Conservation (phyloP, 2,113 vertebrate species). For the Leucoraja erinaceus region DNA sequence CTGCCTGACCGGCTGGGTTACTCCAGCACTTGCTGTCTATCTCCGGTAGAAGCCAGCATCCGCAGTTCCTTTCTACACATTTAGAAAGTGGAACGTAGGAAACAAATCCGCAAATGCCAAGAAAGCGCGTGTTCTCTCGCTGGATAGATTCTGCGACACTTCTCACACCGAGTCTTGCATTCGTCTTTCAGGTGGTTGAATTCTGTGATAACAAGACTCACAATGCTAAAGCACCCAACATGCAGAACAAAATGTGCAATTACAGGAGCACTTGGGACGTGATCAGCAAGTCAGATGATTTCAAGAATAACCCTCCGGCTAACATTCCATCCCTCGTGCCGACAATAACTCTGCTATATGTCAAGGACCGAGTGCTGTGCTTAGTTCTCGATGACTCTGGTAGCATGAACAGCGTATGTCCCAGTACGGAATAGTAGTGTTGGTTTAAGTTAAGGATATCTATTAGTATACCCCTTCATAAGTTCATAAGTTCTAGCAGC, state of each 20-base stretch:
- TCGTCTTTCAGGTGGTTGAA: conserved; percentile 50
- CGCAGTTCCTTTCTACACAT: too few relatives aligned
- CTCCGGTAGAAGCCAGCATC: too few relatives aligned
- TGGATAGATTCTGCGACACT: background rate
- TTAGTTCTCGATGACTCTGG: conserved; percentile 59
- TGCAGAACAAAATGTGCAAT: conserved; percentile 57
- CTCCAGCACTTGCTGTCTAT: too few relatives aligned
- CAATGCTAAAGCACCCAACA: conserved; percentile 55
- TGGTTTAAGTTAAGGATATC: background rate
- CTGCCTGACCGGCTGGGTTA: too few relatives aligned
- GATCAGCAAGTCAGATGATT: conserved; percentile 50
- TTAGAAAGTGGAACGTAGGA: background rate
- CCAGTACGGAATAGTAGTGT: background rate
- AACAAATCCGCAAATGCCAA: background rate
- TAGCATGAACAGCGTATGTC: conserved; percentile 52
- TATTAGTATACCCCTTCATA: background rate
- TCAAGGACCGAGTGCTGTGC: conserved; percentile 49
- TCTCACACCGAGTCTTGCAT: background rate
- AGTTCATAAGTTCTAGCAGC: too few relatives aligned
- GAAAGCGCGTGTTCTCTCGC: background rate
- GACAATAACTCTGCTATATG: conserved; percentile 48
- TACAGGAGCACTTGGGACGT: conserved; percentile 54
- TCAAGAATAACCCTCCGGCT: conserved; percentile 44
- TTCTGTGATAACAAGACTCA: conserved; percentile 55
- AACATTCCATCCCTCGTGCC: conserved; percentile 40